phyloP scores from a whole-genome alignment of 2,113 vertebrate species.

The Trematocara macrostoma region DNA sequence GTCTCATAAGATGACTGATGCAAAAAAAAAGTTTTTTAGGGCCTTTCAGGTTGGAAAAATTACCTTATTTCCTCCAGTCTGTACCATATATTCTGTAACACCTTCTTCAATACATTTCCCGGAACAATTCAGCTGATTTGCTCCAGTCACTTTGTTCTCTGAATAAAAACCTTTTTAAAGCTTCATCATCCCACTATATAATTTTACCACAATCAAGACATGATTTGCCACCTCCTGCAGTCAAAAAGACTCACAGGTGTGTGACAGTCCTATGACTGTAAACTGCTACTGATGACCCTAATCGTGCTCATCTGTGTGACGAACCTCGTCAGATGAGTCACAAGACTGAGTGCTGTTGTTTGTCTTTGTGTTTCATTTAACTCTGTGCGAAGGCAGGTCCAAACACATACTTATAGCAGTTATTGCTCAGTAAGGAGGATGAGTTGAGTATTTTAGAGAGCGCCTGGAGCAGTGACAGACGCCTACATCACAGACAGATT shows the following conservation, averaged over 20 bases:
- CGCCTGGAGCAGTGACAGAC: background rate
- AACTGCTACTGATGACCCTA: background rate
- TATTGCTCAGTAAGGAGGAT: background rate
- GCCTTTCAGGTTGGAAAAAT: background rate
- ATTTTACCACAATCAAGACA: background rate
- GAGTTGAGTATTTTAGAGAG: conserved; percentile 1
- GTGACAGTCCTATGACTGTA: background rate
- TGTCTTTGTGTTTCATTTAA: background rate
- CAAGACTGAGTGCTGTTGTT: background rate
- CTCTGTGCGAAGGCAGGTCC: background rate
- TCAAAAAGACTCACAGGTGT: conserved; percentile 2
- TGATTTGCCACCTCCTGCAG: conserved; percentile 19
- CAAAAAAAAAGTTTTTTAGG: background rate
- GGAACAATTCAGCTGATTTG: background rate
- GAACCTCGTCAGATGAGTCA: background rate
- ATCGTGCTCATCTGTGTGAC: background rate
- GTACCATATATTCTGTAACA: background rate
- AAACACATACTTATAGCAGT: background rate
- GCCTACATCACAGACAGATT: background rate
- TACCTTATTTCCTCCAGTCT: background rate
- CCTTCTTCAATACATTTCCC: background rate
- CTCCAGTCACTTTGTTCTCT: background rate
- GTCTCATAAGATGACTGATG: background rate
- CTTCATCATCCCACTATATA: background rate
- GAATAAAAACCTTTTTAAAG: background rate